These are phyloP conservation scores for Dynastes tityus DNA, from an alignment of 2,888 invertebrate species.

Conservation along the genomic window DNA sequence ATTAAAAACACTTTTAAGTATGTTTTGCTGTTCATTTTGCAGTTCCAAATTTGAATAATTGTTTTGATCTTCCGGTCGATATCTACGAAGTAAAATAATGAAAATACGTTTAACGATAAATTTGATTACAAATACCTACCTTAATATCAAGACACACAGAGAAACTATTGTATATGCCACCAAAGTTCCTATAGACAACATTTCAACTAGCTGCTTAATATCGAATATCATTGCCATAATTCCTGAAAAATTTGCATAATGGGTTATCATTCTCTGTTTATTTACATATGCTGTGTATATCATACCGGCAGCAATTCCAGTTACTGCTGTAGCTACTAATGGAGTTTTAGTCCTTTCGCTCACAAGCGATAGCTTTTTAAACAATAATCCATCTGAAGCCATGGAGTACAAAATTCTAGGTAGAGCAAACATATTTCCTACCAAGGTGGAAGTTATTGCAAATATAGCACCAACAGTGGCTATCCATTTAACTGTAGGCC, in stretches of 20 bases:
- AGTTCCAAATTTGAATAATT: constrained; percentile 30
- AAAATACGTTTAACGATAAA: neutral
- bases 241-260: constrained; percentile 65
- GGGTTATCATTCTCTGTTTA: neutral
- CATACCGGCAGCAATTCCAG: constrained; percentile 82
- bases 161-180: constrained; percentile 95
- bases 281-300: neutral
- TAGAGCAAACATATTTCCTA: constrained; percentile 91
- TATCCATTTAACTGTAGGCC: constrained; percentile 88
- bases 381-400: constrained; percentile 91
- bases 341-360: constrained; percentile 86
- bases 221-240: constrained; percentile 92
- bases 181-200: constrained; percentile 96
- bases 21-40: neutral
- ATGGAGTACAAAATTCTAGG: constrained; percentile 94
- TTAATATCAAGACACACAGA: constrained; percentile 88
- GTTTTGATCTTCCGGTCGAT: constrained; percentile 45
- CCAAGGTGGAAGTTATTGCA: constrained; percentile 89
- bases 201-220: constrained; percentile 91
- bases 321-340: constrained; percentile 81
- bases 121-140: constrained; percentile 78
- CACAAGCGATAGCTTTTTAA: constrained; percentile 80
- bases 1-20: constrained; percentile 12
- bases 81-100: constrained; percentile 18
- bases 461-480: constrained; percentile 94